Conservation (phyloP, 2,888 invertebrate species). For the Labia minor region DNA sequence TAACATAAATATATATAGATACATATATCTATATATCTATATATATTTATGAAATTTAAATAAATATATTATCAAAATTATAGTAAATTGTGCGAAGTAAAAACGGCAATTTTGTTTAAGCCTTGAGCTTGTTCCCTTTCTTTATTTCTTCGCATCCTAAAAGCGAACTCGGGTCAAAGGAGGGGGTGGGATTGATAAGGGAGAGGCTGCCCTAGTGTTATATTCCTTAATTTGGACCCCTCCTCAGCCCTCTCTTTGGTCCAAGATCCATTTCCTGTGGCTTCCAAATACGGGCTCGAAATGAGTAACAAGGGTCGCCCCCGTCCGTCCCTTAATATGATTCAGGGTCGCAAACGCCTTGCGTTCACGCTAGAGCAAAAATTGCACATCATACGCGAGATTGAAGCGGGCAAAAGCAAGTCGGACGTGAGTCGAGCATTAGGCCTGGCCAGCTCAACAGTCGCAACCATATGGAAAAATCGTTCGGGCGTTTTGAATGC, state of each 20-base stretch:
- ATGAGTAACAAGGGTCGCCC: not conserved
- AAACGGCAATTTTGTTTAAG: no score
- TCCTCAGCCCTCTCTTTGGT: not conserved
- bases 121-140: no score
- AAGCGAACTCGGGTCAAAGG: not conserved
- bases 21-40: no score
- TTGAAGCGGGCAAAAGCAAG: constrained; percentile 47
- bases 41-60: no score
- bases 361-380: constrained; percentile 50
- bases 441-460: constrained; percentile 46
- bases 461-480: constrained; percentile 48
- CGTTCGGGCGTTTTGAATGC: constrained; percentile 36
- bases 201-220: not conserved
- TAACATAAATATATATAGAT: no score
- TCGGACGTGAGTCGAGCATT: constrained; percentile 46
- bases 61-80: no score
- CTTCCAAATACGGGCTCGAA: not conserved
- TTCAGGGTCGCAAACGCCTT: constrained; percentile 47
- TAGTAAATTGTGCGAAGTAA: no score
- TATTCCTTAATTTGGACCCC: not conserved
- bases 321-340: constrained; percentile 13
- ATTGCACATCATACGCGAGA: constrained; percentile 48
- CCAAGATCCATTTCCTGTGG: not conserved
- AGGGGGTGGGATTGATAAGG: not conserved
- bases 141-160: not conserved